Conservation (phyloP, 2,797 vertebrate genomes). For the Squalus acanthias region DNA sequence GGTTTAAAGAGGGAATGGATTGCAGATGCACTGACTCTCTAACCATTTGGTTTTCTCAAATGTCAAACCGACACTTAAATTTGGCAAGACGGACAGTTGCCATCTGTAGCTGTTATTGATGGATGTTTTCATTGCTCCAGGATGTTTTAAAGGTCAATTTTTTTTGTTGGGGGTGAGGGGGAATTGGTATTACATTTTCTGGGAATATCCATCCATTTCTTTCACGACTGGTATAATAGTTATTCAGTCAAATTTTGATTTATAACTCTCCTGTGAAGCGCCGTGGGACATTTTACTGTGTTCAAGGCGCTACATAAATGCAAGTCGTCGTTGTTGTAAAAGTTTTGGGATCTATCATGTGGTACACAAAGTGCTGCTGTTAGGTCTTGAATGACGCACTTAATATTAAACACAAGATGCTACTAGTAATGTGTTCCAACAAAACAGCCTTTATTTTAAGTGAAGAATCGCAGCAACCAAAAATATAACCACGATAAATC, state of each 20-base stretch:
- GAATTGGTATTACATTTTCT: not conserved
- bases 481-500: not conserved
- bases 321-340: not conserved
- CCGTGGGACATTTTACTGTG: too few relatives aligned
- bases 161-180: not conserved
- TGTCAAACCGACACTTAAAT: not conserved
- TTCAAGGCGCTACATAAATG: too few relatives aligned
- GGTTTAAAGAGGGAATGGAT: not conserved
- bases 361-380: not conserved
- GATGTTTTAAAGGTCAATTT: not conserved
- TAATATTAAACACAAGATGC: conserved; percentile 6
- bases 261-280: too few relatives aligned
- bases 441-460: not conserved
- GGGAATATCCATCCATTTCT: not conserved
- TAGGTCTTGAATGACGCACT: not conserved
- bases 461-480: not conserved
- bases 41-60: not conserved
- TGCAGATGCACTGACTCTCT: not conserved
- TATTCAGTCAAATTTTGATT: not conserved
- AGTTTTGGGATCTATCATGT: not conserved
- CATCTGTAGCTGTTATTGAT: not conserved
- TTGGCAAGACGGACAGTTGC: not conserved
- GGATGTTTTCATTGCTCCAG: not conserved
- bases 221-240: not conserved
- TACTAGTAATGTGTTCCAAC: not conserved